These are phyloP conservation scores for Plagodis pulveraria DNA, from an alignment of 2,888 invertebrate genomes.

Conservation along the genomic window DNA sequence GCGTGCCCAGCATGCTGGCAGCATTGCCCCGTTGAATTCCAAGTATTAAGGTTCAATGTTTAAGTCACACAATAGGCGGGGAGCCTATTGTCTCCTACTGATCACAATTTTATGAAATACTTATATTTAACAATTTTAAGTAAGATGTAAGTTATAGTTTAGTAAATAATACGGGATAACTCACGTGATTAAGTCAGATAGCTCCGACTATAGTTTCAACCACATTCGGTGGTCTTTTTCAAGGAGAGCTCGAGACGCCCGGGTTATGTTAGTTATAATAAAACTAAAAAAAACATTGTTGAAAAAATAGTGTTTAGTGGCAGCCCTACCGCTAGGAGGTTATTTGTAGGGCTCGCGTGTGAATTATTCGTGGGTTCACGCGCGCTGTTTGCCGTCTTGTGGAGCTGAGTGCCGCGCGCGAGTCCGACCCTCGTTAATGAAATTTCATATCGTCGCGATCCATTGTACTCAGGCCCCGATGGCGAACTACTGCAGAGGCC, in stretches of 20 bases:
- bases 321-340: slow-evolving; percentile 50
- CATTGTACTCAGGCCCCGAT: slow-evolving; percentile 48
- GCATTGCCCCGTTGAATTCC: too few species aligned
- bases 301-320: not conserved
- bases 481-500: slow-evolving; percentile 7
- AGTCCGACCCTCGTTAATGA: slow-evolving; percentile 79
- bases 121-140: not conserved
- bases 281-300: not conserved
- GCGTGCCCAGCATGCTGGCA: too few species aligned
- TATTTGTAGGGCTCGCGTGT: slow-evolving; percentile 84
- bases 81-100: too few species aligned
- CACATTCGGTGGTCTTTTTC: too few species aligned
- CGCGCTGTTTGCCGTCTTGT: slow-evolving; percentile 80
- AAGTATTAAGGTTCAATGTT: too few species aligned
- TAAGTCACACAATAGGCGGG: too few species aligned
- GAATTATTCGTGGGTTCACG: slow-evolving; percentile 85
- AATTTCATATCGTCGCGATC: slow-evolving; percentile 79
- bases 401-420: slow-evolving; percentile 39
- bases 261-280: too few species aligned
- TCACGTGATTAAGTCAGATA: too few species aligned
- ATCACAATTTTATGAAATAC: too few species aligned
- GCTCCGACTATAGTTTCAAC: too few species aligned
- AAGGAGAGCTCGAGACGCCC: too few species aligned
- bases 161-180: too few species aligned
- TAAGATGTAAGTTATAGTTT: not conserved